Conservation (phyloP, 2,888 invertebrate species). For the Macrophya annulata region DNA sequence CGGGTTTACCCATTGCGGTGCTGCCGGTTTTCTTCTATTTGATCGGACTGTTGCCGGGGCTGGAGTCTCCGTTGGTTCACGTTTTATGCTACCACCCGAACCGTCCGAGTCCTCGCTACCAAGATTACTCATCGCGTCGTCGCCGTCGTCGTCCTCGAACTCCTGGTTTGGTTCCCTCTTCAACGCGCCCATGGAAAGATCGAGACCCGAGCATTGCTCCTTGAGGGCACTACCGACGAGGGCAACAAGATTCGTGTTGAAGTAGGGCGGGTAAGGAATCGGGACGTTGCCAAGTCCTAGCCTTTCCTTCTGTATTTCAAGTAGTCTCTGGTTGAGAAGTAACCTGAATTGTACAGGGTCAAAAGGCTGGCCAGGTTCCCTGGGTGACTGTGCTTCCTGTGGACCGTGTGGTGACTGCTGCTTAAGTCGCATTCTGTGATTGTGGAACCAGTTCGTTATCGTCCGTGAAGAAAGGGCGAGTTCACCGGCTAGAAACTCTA, state of each 20-base stretch:
- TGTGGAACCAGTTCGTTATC: conserved; percentile 99
- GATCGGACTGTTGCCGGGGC: conserved; percentile 81
- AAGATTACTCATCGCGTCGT: conserved; percentile 88
- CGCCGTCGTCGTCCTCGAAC: conserved; percentile 88
- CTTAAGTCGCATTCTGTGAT: conserved; percentile 98
- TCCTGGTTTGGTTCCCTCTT: conserved; percentile 90
- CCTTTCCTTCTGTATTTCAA: conserved; percentile 93
- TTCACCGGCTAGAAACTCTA: conserved; percentile 96
- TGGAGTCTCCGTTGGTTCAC: conserved; percentile 76
- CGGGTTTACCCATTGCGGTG: conserved; percentile 98
- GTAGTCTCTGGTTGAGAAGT: conserved; percentile 92
- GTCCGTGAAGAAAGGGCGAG: conserved; percentile 95
- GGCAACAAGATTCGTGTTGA: conserved; percentile 90
- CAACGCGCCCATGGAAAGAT: conserved; percentile 91
- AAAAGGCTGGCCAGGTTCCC: conserved; percentile 90
- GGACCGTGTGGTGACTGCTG: conserved; percentile 92
- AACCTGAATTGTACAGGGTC: conserved; percentile 96
- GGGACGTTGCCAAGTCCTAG: conserved; percentile 90
- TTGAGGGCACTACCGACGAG: conserved; percentile 87
- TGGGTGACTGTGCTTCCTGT: conserved; percentile 87
- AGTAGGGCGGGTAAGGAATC: conserved; percentile 89
- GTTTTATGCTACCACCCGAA: conserved; percentile 77
- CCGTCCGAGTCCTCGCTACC: conserved; percentile 86
- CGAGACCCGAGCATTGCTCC: conserved; percentile 92
- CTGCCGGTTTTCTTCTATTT: conserved; percentile 95